These are phyloP conservation scores for Ramazzottius varieornatus DNA, from an alignment of 2,888 invertebrate species.

Conservation along the genomic window DNA sequence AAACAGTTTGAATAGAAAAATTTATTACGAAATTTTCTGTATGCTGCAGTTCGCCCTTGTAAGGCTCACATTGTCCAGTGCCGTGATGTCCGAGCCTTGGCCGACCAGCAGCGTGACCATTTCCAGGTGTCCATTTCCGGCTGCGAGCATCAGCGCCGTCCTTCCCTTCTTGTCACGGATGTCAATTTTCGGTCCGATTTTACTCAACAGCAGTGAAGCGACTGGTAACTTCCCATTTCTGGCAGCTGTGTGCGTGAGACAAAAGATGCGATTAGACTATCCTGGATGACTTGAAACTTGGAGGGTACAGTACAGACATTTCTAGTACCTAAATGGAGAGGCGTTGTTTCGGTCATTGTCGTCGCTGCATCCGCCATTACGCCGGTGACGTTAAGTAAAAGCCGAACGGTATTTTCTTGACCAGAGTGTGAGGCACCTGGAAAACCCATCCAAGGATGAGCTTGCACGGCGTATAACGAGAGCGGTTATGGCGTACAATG, in stretches of 20 bases:
- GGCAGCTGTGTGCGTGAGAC: conserved; percentile 86
- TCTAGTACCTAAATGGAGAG: conserved; percentile 88
- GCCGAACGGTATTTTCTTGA: conserved; percentile 82
- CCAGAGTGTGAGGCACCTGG: conserved; percentile 88
- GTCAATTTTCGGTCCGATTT: conserved; percentile 56
- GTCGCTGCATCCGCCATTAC: conserved; percentile 84
- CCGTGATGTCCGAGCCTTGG: conserved; percentile 94
- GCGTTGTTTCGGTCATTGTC: conserved; percentile 46
- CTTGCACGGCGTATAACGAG: too few species aligned
- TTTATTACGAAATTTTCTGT: neutral
- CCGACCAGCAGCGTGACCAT: conserved; percentile 93
- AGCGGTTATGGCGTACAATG: too few species aligned
- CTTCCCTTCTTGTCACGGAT: conserved; percentile 65
- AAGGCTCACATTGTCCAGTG: conserved; percentile 49
- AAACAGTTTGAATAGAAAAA: neutral
- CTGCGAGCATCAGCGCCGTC: conserved; percentile 87
- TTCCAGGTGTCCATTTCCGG: conserved; percentile 84
- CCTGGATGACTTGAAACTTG: too few species aligned
- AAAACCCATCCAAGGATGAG: too few species aligned
- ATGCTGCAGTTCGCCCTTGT: neutral
- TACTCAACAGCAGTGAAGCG: conserved; percentile 74
- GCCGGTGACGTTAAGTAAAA: conserved; percentile 80
- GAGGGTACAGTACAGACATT: too few species aligned
- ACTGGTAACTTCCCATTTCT: conserved; percentile 90
- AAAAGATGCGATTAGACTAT: too few species aligned